These are phyloP conservation scores for Etia nguti DNA, from an alignment of 2,113 vertebrate genomes.

Conservation along the genomic window DNA sequence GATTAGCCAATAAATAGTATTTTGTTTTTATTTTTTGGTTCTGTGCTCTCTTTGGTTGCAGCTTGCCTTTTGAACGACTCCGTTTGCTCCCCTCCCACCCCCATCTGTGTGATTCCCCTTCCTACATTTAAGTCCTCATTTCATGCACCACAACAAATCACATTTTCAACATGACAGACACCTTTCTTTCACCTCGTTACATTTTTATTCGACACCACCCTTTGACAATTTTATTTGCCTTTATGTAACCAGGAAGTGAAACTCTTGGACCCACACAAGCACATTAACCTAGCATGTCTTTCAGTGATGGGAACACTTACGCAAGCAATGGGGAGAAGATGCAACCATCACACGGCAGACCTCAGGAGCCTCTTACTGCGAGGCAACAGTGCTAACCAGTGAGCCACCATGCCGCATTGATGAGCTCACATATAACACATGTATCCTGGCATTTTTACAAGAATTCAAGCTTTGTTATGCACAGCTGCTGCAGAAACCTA, in stretches of 20 bases:
- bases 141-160: not conserved
- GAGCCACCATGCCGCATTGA: too few relatives aligned
- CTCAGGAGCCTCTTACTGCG: not conserved
- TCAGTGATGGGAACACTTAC: accelerated
- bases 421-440: not conserved
- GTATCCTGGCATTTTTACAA: not conserved
- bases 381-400: not conserved
- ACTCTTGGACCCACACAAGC: not conserved
- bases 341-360: not conserved
- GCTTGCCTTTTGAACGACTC: not conserved
- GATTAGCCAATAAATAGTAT: not conserved
- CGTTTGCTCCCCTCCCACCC: not conserved
- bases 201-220: not conserved
- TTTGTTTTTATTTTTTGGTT: not conserved
- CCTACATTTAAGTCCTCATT: not conserved
- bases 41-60: not conserved
- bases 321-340: not conserved
- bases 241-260: not conserved
- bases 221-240: not conserved
- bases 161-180: not conserved
- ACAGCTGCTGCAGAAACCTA: not conserved
- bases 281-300: not conserved
- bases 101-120: not conserved
- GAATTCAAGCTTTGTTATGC: not conserved
- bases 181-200: not conserved